Conservation (phyloP, 1,140 invertebrate species). For the Cyphomyrmex costatus region DNA sequence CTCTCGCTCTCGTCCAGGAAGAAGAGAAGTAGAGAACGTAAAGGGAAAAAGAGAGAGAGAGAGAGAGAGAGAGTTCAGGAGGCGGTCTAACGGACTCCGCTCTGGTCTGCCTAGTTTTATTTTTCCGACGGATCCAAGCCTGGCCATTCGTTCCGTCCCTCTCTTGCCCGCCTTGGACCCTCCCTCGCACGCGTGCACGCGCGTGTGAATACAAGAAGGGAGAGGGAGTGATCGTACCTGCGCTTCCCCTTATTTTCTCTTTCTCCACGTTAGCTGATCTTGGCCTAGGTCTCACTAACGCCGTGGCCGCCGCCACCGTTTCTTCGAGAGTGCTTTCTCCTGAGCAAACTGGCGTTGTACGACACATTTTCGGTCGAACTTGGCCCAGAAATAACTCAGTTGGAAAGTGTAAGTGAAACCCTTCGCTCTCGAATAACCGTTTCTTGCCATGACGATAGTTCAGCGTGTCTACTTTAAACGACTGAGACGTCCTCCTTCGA, state of each 20-base stretch:
- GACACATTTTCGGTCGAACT: slow-evolving; percentile 72
- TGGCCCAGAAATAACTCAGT: slow-evolving; percentile 66
- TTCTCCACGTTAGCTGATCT: slow-evolving; percentile 45
- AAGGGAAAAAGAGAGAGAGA: slow-evolving; percentile 51
- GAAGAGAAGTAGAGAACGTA: slow-evolving; percentile 29
- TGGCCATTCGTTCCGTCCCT: slow-evolving; percentile 71
- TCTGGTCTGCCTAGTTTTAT: slow-evolving; percentile 75
- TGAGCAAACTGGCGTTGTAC: slow-evolving; percentile 58
- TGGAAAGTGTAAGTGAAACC: slow-evolving; percentile 76
- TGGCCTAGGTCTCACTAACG: slow-evolving; percentile 56
- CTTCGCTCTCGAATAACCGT: slow-evolving; percentile 46
- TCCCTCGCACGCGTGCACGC: slow-evolving; percentile 48
- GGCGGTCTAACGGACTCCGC: slow-evolving; percentile 59
- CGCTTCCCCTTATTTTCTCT: slow-evolving; percentile 67
- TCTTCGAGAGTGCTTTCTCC: slow-evolving; percentile 68
- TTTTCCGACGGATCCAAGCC: slow-evolving; percentile 64
- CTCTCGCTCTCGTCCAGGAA: slow-evolving; percentile 53
- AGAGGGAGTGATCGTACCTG: slow-evolving; percentile 39
- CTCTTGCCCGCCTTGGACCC: slow-evolving; percentile 46
- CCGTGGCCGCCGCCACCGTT: not conserved
- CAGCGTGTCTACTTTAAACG: slow-evolving; percentile 32
- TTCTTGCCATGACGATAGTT: slow-evolving; percentile 33
- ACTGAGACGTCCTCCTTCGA: slow-evolving; percentile 15
- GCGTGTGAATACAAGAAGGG: not conserved
- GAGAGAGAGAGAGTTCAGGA: slow-evolving; percentile 56